A percentile compares a stretch with the other conserved stretches of the same genome.
phyloP scores from a whole-genome alignment of 2,888 invertebrate species.

The Dynastes hyllus region DNA sequence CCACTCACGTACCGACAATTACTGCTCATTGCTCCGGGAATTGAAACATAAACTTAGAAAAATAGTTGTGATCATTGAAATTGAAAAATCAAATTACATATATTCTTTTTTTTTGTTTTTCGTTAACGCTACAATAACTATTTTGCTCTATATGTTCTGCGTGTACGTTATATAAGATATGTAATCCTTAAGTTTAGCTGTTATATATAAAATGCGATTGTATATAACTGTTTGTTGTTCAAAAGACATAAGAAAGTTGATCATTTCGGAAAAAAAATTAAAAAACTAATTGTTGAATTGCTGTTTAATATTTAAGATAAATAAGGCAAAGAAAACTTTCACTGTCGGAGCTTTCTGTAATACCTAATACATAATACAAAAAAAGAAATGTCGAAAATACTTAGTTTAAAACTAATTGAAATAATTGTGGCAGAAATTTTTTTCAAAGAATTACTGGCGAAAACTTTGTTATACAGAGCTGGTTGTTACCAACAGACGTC shows the following conservation, averaged over 20 bases:
- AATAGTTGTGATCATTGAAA: background rate
- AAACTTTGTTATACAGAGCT: slow-evolving; percentile 21
- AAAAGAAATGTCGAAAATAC: background rate
- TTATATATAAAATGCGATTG: slow-evolving; percentile 24
- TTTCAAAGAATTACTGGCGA: background rate
- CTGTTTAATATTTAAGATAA: slow-evolving; percentile 25
- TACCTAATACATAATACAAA: slow-evolving; percentile 1
- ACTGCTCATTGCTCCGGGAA: background rate
- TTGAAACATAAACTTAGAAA: background rate
- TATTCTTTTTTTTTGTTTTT: background rate
- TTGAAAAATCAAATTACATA: slow-evolving; percentile 6
- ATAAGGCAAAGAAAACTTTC: background rate
- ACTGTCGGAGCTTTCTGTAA: slow-evolving; percentile 13
- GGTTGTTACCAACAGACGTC: background rate
- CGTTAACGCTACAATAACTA: slow-evolving; percentile 9
- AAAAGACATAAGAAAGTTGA: slow-evolving; percentile 16
- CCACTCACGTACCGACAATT: background rate
- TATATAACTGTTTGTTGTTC: slow-evolving; percentile 18
- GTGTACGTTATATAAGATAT: slow-evolving; percentile 5
- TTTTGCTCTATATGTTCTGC: slow-evolving; percentile 1
- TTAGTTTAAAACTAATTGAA: background rate
- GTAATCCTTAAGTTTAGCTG: slow-evolving; percentile 16
- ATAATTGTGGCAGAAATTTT: slow-evolving; percentile 4
- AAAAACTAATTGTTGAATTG: slow-evolving; percentile 17
- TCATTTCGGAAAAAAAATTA: slow-evolving; percentile 6